Evolutionary conservation across 2,113 vertebrate species (phyloP), one percentile per base, ranked within the genome.

Genomic region (Aphelocoma coerulescens): DNA sequence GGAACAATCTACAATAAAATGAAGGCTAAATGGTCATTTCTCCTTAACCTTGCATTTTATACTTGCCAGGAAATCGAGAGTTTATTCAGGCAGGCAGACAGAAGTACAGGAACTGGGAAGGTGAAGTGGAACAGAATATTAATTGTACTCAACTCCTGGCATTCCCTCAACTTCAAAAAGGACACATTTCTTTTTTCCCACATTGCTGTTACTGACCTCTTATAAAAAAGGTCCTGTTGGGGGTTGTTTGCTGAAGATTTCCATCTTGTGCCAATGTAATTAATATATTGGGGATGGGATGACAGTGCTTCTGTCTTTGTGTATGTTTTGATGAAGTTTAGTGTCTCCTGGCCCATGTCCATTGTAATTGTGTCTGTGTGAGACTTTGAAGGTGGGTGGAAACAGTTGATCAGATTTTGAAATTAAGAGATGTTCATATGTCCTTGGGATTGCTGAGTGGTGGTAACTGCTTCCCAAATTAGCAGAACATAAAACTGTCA

Each of bases 1-100:
- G 52, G 73, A 96, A 88, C 80, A 93, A 95, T 92, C 82, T 82
- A 74, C 78, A 91, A 35, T 72, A 94, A 96, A 97, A 92, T 76
- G 46, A 95, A 96, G 95, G 93, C 69, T 17, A 58, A 85, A 71
- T 39, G 73, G 46, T 74, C 30, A 27, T 44, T 80, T 82, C 80
- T 61, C 18, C 55, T 96, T 97, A 97, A 95, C 95, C 80, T 93
- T 94, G 54, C 22, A 59, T 84, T 92, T 96, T 88, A 83, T 8
- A 84, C 39, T 57, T 95, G 77, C 52, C 67, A 24, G 66, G 75
- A 97, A 95, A 93, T 75, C 18, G 1, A 82, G 32, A 75, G 66
- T 82, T 91, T 91, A 80, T 85, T 90, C 59, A 91, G 82, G 24
- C 67, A 89, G 44, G 10, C 69, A 85, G 35, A 49, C 27, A 79